These are phyloP conservation scores for Celastrina argiolus DNA, from an alignment of 2,888 invertebrate genomes.

Conservation along the genomic window DNA sequence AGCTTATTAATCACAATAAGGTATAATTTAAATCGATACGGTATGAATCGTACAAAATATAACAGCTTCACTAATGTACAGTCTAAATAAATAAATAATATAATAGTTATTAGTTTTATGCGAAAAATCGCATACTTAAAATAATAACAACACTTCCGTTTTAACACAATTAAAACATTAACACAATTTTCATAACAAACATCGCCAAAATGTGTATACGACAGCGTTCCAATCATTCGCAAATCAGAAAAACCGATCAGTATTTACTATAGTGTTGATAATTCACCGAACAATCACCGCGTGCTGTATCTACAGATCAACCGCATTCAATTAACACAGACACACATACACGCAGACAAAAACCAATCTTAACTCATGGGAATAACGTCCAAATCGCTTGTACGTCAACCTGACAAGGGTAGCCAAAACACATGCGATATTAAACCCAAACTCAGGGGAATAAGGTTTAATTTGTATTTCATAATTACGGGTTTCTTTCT, in stretches of 20 bases:
- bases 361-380: background rate
- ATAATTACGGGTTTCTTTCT: slow-evolving; percentile 31
- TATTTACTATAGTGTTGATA: slow-evolving; percentile 28
- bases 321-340: slow-evolving; percentile 31
- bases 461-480: background rate
- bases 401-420: background rate
- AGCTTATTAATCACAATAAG: no score
- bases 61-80: no score
- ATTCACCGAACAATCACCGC: slow-evolving; percentile 29
- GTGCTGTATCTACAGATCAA: slow-evolving; percentile 31
- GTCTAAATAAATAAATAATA: no score
- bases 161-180: no score
- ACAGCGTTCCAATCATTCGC: background rate
- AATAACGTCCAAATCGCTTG: background rate
- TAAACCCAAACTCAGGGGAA: background rate
- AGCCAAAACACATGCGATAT: background rate
- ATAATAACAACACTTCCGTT: no score
- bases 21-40: no score
- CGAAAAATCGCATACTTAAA: no score
- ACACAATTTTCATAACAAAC: background rate
- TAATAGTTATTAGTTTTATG: no score
- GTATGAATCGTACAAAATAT: no score
- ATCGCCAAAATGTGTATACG: background rate
- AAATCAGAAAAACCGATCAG: slow-evolving; percentile 25
- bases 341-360: slow-evolving; percentile 11